Evolutionary conservation across 2,113 vertebrate species (phyloP), one percentile per base, ranked within the genome.

Genomic region (Zapus hudsonius): DNA sequence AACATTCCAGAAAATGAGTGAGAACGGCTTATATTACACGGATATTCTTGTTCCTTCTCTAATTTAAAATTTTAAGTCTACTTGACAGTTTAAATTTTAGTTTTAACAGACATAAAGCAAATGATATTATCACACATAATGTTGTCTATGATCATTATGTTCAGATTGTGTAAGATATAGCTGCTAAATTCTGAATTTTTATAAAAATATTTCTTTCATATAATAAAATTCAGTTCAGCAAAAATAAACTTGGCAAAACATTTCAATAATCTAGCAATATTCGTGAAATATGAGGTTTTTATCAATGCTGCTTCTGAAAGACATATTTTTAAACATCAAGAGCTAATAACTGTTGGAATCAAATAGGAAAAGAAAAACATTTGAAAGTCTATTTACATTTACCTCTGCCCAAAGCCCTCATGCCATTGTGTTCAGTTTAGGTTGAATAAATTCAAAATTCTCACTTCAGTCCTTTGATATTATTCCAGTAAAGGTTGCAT

Each of bases 381-480:
- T 93, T 93, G 78, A 96, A 10, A 87, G 5, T 86, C 20, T 47
- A 74, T 94, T 63, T 88, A 63, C 15, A 87, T 95, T 96, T 83
- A 97, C 87, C 44, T 86, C 82, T 94, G 95, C 95, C 10, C 72
- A 96, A 42, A 2, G 11, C n/a, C 96, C 95, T 80, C 89, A 84
- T 91, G 87, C 61, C 33, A 95, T 86, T 94, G n/a, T 86, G 90
- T 76, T 97, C 94, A 2, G 95, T 38, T 74, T 87, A 94, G 85
- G 67, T 90, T 80, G 95, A 87, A 95, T 99, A 99, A 13, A 98
- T 98, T 11, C 72, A 89, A 96, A 99, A 99, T 72, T 99, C 97
- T 98, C 75, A 96, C 95, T 69, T 99, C 98, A 81, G 98, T 98
- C 13, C 97, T 98, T 93, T 98, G 97, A 97, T 99, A 99, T 92